A percentile compares a stretch with the other conserved stretches of the same genome.
Evolutionary conservation across 1,140 invertebrate species (phyloP).

Genomic region (Conopomorpha cramerella): DNA sequence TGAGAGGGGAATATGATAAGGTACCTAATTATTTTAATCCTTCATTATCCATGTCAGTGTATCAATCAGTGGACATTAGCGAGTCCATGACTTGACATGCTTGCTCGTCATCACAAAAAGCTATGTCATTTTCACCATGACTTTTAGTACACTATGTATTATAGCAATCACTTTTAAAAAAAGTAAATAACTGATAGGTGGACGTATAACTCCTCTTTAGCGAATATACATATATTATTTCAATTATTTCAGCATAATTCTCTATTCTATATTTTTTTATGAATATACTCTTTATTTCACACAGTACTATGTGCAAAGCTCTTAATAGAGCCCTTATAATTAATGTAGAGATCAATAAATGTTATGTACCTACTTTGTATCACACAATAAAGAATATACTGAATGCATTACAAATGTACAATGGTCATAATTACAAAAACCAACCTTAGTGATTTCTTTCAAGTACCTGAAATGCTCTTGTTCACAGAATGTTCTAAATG

Average conservation of each 20-base stretch:
- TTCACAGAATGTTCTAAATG: conserved; percentile 70
- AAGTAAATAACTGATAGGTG: too few relatives aligned
- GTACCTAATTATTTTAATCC: conserved; percentile 13
- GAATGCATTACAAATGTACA: background rate
- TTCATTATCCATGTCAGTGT: too few relatives aligned
- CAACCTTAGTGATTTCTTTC: background rate
- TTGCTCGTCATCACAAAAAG: background rate
- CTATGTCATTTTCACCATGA: too few relatives aligned
- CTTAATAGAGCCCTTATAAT: background rate
- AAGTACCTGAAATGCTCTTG: background rate
- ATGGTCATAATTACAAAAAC: background rate
- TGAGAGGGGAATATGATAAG: conserved; percentile 87
- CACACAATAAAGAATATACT: background rate
- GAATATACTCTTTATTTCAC: conserved; percentile 3
- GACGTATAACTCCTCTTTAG: too few relatives aligned
- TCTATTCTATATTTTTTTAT: background rate
- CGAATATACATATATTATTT: too few relatives aligned
- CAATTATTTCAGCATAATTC: conserved; percentile 1
- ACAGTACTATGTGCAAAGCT: background rate
- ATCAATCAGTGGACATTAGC: too few relatives aligned
- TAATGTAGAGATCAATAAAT: too few relatives aligned
- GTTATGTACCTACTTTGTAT: conserved; percentile 1
- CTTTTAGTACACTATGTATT: too few relatives aligned
- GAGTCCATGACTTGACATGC: background rate
- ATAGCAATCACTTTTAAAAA: background rate